A percentile compares a stretch with the other conserved stretches of the same genome.
Evolutionary conservation across 2,113 vertebrate species (phyloP).

Genomic region (Vimba vimba): DNA sequence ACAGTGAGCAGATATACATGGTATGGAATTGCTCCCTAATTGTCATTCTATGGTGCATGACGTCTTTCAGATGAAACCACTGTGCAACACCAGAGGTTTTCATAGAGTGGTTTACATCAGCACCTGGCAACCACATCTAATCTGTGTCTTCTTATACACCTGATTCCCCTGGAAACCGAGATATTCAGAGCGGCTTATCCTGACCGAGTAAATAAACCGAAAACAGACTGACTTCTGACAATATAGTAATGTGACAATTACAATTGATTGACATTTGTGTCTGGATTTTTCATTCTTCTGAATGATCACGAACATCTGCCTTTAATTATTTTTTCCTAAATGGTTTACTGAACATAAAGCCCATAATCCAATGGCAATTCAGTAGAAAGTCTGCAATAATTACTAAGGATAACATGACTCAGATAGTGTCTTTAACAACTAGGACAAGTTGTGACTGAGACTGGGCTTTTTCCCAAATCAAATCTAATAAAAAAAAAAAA

Average conservation of each 20-base stretch:
- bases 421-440: slow-evolving; percentile 44
- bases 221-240: not conserved
- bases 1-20: not conserved
- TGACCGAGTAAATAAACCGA: not conserved
- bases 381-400: slow-evolving; percentile 47
- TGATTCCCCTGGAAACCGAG: slow-evolving; percentile 8
- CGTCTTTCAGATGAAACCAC: slow-evolving; percentile 13
- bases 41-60: not conserved
- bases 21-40: not conserved
- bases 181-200: slow-evolving; percentile 1
- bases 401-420: slow-evolving; percentile 37
- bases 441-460: slow-evolving; percentile 47
- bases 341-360: slow-evolving; percentile 29
- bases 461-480: not conserved
- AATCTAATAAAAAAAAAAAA: not conserved
- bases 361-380: slow-evolving; percentile 47
- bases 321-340: slow-evolving; percentile 32
- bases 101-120: slow-evolving; percentile 13
- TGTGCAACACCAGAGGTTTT: not conserved
- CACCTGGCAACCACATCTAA: slow-evolving; percentile 47
- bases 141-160: slow-evolving; percentile 33
- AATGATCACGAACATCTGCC: slow-evolving; percentile 1
- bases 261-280: not conserved
- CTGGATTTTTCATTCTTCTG: not conserved
- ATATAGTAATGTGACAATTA: not conserved